Base-by-base conservation (phyloP, 1,140 invertebrate genomes). In the Sinella curviseta region DNA sequence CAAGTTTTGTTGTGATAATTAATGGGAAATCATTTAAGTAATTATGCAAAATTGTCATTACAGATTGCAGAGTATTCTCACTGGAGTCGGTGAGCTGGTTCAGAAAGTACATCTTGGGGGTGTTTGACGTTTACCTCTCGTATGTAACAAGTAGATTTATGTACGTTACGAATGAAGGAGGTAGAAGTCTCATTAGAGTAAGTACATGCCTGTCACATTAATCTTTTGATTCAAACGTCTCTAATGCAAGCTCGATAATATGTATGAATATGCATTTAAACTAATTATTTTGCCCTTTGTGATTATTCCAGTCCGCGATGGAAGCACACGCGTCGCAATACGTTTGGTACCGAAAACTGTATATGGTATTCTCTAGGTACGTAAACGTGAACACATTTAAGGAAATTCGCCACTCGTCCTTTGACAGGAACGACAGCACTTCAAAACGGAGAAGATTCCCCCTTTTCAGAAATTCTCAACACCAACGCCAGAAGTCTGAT, bases 341-440 rank as follows among this genome's bases (percentile, higher is more conserved):
- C 86, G 90, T 95, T 17, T 99, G 97, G 97, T 98, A 95, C 86
- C 90, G 97, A 80, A 91, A 91, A 85, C 88, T 98, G 4, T 98
- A 97, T 85, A 91, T 98, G 83, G 86, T 92, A 67, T 96, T 97
- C 88, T 97, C 95, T 35, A 90, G 95, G 34, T 98, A 97, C 85
- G 93, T 95, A 86, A 89, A 95, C 39, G 93, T 97, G 14, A 98
- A 98, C 85, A 95, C 94, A 1, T 88, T 95, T 48, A 8, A 31
- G 33, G 30, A 77, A 31, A 60, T 77, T 70, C 65, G 4, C 2
- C 65, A 30, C 65, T n/a, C 12, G 24, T 3, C 57, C 3, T 31
- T 30, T 12, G 26, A 4, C 2, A 24, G 31, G 31, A 14, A 33
- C 12, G 8, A 4, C n/a, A 33, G 8, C n/a, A 12, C 12, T 14